Evolutionary conservation across 2,113 vertebrate genomes (phyloP).

Genomic region (Vulpes lagopus): DNA sequence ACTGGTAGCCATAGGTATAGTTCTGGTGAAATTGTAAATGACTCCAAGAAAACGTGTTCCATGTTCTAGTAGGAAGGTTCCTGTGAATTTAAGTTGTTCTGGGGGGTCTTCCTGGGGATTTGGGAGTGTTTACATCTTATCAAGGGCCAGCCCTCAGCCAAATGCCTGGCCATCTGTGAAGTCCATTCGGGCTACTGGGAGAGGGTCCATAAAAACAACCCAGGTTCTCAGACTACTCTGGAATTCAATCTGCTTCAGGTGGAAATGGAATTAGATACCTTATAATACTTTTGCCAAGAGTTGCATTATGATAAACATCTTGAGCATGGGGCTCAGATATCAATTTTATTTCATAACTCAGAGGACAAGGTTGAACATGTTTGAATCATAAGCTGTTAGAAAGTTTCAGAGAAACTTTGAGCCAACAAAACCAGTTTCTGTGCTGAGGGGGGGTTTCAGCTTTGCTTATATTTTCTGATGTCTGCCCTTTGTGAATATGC

Average conservation of each 20-base stretch:
- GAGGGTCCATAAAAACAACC: not conserved
- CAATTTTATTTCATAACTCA: not conserved
- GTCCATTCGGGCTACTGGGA: not conserved
- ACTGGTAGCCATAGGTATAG: not conserved
- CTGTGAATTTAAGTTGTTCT: not conserved
- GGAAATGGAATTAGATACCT: not conserved
- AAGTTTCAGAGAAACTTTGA: slow-evolving; percentile 9
- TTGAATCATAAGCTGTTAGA: not conserved
- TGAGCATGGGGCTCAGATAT: not conserved
- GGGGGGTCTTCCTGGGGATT: not conserved
- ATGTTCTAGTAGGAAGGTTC: not conserved
- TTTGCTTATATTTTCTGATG: not conserved
- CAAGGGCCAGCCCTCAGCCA: not conserved
- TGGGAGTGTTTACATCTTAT: not conserved
- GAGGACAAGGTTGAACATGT: not conserved
- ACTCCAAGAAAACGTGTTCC: not conserved
- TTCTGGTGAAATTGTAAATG: not conserved
- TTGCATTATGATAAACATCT: not conserved
- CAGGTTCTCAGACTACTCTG: not conserved
- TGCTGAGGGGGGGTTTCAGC: not conserved
- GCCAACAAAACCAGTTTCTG: not conserved
- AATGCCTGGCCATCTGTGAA: not conserved
- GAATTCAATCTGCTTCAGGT: not conserved
- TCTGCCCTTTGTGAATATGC: not conserved
- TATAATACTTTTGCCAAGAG: not conserved